phyloP scores from a whole-genome alignment of 2,888 invertebrate species.

The Carabus problematicus region DNA sequence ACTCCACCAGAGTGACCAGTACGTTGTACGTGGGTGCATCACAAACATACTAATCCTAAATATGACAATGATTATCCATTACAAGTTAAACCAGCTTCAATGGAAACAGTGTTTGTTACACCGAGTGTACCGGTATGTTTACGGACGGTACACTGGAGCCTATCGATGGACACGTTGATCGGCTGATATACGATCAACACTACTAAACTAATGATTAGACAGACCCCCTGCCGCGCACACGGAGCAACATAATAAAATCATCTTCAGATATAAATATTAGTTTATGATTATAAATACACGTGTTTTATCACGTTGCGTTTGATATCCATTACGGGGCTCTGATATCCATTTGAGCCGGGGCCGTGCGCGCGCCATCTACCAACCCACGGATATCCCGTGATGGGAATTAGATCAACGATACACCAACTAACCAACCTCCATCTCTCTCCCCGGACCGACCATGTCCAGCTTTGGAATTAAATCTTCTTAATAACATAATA shows the following conservation, averaged over 20 bases:
- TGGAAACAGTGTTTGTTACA: slow-evolving; percentile 1
- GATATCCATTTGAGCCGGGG: slow-evolving; percentile 2
- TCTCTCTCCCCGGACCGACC: neutral
- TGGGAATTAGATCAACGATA: slow-evolving; percentile 30
- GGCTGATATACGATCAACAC: slow-evolving; percentile 54
- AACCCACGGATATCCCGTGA: slow-evolving; percentile 3
- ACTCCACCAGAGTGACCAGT: too few species aligned
- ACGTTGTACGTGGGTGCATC: too few species aligned
- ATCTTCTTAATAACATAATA: slow-evolving; percentile 40
- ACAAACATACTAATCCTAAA: too few species aligned
- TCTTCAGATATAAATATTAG: slow-evolving; percentile 60
- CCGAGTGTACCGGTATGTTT: slow-evolving; percentile 10
- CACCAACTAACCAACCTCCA: neutral
- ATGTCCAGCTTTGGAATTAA: slow-evolving; percentile 28
- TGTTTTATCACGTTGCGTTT: slow-evolving; percentile 56
- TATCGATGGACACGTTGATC: slow-evolving; percentile 26
- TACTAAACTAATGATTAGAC: slow-evolving; percentile 54
- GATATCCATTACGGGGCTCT: slow-evolving; percentile 27
- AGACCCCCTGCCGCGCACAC: slow-evolving; percentile 53
- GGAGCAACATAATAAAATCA: slow-evolving; percentile 58
- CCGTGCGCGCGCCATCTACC: neutral
- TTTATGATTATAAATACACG: slow-evolving; percentile 57
- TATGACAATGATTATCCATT: too few species aligned
- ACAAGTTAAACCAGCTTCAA: too few species aligned
- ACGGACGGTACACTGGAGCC: slow-evolving; percentile 24